Base-by-base conservation (phyloP, 2,888 invertebrate species). In the Diaprepes abbreviatus region DNA sequence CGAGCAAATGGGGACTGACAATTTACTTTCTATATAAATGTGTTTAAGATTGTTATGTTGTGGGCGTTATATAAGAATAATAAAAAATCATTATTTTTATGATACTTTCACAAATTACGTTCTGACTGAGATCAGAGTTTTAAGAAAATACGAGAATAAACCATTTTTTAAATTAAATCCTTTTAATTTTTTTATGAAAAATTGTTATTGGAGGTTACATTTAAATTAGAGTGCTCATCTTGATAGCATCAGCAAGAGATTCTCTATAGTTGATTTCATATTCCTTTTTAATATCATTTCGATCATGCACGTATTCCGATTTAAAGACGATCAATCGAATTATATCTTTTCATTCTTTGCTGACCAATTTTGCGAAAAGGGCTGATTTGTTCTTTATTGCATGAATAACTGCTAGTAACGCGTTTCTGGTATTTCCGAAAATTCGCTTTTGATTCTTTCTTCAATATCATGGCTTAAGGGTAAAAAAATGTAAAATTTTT, bases 261-360 rank as follows among this genome's bases (percentile, higher is more conserved):
- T 93, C 92, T 31, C 91, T 92, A 83, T 91, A 95, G 79, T 90
- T 87, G 38, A 87, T 87, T 77, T 90, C 88, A 85, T 92, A 97
- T 78, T 92, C 92, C 71, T 89, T 87, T 75, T 94, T 93, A 78
- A 96, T 94, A 78, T 95, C 94, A 0, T 88, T 91, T 87, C 96
- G 89, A 83, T 96, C 96, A n/a, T n/a, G n/a, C n/a, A n/a, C n/a
- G 65, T 94, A 87, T 88, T 95, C 93, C 79, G 89, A 89, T 76
- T 95, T 89, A 0, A 94, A 93, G 54, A 94, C 92, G 77, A 96
- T 88, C 66, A 96, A 86, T 79, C 96, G 91, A 77, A 96, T 95
- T 74, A 97, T 86, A 77, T 93, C 92, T 52, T 89, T 92, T 92
- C 94, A 97, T 95, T 60, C 93, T 91, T 93, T 91, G 84, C 95